Percentiles rank a stretch among this genome's conserved stretches.
phyloP scores from a whole-genome alignment of 2,113 vertebrate species.

The Stigmatopora argus region DNA sequence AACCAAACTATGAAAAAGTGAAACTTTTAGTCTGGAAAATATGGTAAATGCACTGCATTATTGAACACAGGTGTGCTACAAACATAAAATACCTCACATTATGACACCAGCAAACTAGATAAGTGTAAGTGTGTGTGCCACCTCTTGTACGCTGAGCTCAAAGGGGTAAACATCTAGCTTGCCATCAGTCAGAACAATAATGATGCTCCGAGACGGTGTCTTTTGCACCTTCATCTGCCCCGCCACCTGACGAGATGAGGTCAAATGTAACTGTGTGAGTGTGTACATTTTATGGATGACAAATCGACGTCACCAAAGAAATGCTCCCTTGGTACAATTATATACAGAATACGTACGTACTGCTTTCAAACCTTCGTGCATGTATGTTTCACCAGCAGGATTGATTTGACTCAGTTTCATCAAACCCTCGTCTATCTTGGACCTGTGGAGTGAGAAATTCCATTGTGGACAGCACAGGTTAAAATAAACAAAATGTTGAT shows the following conservation, averaged over 20 bases:
- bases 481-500: constrained; percentile 2
- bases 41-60: too few relatives aligned
- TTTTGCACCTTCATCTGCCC: constrained; percentile 78
- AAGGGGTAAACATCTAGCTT: constrained; percentile 79
- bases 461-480: background rate
- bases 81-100: background rate
- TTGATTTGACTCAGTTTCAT: constrained; percentile 72
- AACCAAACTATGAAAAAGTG: too few relatives aligned
- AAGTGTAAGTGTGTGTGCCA: constrained; percentile 33
- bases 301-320: background rate
- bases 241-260: constrained; percentile 71
- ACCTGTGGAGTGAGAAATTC: constrained; percentile 53
- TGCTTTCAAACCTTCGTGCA: constrained; percentile 85
- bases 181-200: constrained; percentile 92
- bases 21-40: too few relatives aligned
- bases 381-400: constrained; percentile 88
- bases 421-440: constrained; percentile 78
- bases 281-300: background rate
- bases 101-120: background rate
- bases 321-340: background rate
- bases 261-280: background rate
- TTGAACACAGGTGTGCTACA: background rate
- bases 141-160: constrained; percentile 79
- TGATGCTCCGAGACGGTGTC: constrained; percentile 78
- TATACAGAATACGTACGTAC: constrained; percentile 42